These are phyloP conservation scores for Drosophila triauraria DNA, from an alignment of 1,140 invertebrate genomes.

Conservation along the genomic window DNA sequence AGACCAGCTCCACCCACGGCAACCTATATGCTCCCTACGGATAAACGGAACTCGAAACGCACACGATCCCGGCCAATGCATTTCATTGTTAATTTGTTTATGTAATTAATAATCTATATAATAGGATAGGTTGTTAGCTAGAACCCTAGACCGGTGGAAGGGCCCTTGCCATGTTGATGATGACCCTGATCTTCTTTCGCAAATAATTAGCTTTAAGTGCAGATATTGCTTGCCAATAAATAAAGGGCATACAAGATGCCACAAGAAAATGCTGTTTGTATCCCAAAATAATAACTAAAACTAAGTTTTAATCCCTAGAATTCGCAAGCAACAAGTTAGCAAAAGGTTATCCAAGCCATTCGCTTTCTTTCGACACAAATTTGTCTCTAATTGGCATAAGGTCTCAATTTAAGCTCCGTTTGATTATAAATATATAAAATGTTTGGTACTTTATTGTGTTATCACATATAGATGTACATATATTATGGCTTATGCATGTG, in stretches of 20 bases:
- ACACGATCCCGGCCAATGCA: conserved; percentile 40
- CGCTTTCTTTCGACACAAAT: not conserved
- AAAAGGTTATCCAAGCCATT: no score
- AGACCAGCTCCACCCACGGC: conserved; percentile 57
- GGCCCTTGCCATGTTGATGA: conserved; percentile 69
- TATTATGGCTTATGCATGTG: not conserved
- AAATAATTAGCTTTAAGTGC: conserved; percentile 26
- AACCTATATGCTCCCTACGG: conserved; percentile 56
- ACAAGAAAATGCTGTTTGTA: no score
- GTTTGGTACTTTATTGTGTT: conserved; percentile 20
- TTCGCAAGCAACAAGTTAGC: no score
- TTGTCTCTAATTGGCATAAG: not conserved
- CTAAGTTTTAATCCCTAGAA: no score
- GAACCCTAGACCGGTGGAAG: conserved; percentile 60
- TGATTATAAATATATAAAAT: conserved; percentile 21
- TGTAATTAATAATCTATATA: conserved; percentile 13
- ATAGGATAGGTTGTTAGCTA: conserved; percentile 20
- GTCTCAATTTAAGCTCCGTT: not conserved
- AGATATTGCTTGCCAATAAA: conserved; percentile 68
- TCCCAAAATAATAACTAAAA: not conserved
- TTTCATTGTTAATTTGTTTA: conserved; percentile 51
- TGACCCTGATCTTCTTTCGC: conserved; percentile 50
- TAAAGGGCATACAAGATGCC: conserved; percentile 72
- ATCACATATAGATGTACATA: conserved; percentile 16
- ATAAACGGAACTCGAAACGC: conserved; percentile 24